Conservation (phyloP, 92 coral and sea anemone genomes). For the Epizoanthus stellaris region DNA sequence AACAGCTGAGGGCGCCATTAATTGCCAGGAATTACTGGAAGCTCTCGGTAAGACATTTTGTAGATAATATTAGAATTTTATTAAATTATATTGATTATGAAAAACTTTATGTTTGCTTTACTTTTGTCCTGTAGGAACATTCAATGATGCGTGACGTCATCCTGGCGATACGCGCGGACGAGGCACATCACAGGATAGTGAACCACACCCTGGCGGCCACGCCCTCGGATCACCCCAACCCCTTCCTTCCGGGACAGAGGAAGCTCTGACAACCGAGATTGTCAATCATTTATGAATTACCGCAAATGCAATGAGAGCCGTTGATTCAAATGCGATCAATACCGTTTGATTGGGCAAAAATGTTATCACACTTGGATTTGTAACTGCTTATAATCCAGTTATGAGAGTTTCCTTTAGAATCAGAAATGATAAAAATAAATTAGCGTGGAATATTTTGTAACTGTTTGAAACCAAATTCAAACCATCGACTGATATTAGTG, state of each 20-base stretch:
- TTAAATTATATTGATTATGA: background rate
- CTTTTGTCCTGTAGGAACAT: slow-evolving; percentile 30
- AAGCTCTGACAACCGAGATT: slow-evolving; percentile 33
- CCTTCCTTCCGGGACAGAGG: slow-evolving; percentile 60
- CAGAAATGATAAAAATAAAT: no score
- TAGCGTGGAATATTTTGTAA: no score
- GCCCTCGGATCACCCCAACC: slow-evolving; percentile 63
- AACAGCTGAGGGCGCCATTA: slow-evolving; percentile 44
- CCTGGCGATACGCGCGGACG: slow-evolving; percentile 69
- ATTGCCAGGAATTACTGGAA: slow-evolving; percentile 67
- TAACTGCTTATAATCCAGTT: no score
- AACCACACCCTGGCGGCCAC: slow-evolving; percentile 65
- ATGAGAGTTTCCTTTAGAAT: no score
- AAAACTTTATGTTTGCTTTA: background rate
- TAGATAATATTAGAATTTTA: background rate
- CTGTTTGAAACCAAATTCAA: no score
- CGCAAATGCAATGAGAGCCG: no score
- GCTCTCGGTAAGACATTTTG: slow-evolving; percentile 46
- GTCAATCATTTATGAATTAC: no score
- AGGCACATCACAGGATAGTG: slow-evolving; percentile 67
- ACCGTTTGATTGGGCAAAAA: no score
- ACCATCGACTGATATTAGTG: no score
- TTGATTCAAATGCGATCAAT: no score
- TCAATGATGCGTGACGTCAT: slow-evolving; percentile 66
- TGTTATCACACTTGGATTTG: no score